These are phyloP conservation scores for Syngnathus scovelli DNA, from an alignment of 2,113 vertebrate species.

Conservation along the genomic window DNA sequence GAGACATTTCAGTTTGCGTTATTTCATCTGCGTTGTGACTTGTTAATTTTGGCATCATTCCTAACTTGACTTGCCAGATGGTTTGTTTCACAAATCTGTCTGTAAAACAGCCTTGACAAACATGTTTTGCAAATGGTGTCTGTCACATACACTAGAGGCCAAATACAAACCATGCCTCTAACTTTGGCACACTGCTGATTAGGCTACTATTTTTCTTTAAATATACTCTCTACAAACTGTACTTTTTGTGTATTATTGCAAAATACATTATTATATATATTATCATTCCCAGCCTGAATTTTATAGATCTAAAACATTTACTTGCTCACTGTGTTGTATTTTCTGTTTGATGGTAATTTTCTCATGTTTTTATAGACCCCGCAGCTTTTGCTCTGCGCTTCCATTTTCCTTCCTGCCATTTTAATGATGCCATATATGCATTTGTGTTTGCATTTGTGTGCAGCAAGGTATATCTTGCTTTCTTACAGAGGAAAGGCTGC, in stretches of 20 bases:
- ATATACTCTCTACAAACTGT: too few species aligned
- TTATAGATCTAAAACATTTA: background rate
- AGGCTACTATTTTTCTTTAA: too few species aligned
- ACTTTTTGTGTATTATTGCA: too few species aligned
- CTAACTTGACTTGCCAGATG: background rate
- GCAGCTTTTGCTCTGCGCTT: background rate
- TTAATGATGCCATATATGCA: background rate
- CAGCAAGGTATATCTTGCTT: background rate
- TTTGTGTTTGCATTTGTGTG: constrained; percentile 18
- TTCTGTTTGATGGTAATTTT: background rate
- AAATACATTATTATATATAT: background rate
- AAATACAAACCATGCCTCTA: background rate
- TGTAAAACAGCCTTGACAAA: background rate
- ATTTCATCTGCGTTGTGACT: background rate
- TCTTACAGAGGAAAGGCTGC: background rate
- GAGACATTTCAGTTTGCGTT: background rate
- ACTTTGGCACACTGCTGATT: too few species aligned
- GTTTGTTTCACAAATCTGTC: background rate
- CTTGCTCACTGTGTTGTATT: background rate
- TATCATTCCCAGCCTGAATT: background rate
- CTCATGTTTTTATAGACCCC: background rate
- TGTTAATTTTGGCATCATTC: background rate
- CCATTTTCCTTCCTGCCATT: background rate
- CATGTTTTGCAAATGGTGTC: background rate
- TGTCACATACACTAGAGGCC: background rate